Evolutionary conservation across 2,113 vertebrate genomes (phyloP).

Genomic region (Ginglymostoma cirratum): DNA sequence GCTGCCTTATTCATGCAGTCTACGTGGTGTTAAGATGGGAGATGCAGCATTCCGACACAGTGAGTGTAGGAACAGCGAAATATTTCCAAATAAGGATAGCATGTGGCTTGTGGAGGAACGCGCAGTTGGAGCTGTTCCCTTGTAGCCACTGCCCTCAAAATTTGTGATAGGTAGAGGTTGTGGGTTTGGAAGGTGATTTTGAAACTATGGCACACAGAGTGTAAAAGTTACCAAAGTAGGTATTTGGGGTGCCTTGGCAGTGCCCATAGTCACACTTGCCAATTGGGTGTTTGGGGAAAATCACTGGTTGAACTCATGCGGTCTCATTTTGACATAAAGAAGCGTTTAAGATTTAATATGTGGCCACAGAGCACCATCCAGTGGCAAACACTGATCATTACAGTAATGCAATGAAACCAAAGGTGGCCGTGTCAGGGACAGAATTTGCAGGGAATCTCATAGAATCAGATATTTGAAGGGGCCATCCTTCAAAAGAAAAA

Average conservation of each 20-base stretch:
- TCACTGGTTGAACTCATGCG: neutral
- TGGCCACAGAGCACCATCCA: neutral
- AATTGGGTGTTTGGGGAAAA: neutral
- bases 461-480: neutral
- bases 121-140: too few species aligned
- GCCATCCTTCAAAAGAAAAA: neutral
- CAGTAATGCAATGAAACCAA: neutral
- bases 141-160: too few species aligned
- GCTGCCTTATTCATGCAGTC: too few species aligned
- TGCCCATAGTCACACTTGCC: neutral
- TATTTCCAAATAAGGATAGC: too few species aligned
- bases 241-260: neutral
- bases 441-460: too few species aligned
- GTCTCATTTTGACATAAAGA: neutral
- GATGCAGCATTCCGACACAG: too few species aligned
- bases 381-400: neutral
- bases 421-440: too few species aligned
- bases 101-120: too few species aligned
- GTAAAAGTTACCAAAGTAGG: too few species aligned
- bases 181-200: neutral
- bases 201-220: neutral
- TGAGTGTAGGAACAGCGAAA: too few species aligned
- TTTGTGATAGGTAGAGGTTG: too few species aligned
- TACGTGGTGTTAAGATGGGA: too few species aligned
- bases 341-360: neutral